phyloP scores from a whole-genome alignment of 1,140 invertebrate species.

The Drosophila parabipectinata region DNA sequence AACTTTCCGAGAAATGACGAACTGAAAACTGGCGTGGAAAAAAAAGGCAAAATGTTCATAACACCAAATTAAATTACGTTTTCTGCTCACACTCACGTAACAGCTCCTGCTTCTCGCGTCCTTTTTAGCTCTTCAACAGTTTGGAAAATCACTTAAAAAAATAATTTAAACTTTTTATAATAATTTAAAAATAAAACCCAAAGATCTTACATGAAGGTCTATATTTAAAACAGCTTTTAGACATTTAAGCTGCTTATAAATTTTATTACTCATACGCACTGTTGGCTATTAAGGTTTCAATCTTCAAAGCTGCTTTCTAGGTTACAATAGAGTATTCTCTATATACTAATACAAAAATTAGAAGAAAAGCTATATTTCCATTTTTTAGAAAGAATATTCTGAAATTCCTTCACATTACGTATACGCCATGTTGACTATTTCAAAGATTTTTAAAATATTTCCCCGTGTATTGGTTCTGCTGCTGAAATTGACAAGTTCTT shows the following conservation, averaged over 20 bases:
- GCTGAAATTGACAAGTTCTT: slow-evolving; percentile 67
- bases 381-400: neutral
- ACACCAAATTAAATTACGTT: slow-evolving; percentile 52
- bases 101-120: slow-evolving; percentile 1
- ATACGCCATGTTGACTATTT: neutral
- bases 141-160: neutral
- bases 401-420: neutral
- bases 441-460: neutral
- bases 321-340: too few species aligned
- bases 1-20: slow-evolving; percentile 19
- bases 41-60: slow-evolving; percentile 7
- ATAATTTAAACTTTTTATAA: neutral
- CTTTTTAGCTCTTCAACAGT: slow-evolving; percentile 1
- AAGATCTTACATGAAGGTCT: neutral
- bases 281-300: neutral
- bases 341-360: neutral
- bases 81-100: slow-evolving; percentile 19
- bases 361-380: too few species aligned
- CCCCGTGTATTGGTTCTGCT: slow-evolving; percentile 7
- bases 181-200: neutral
- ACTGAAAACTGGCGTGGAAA: neutral
- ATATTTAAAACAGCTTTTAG: neutral
- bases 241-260: neutral
- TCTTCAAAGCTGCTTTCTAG: neutral
- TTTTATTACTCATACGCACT: slow-evolving; percentile 7